Evolutionary conservation across 2,888 invertebrate species (phyloP), one percentile per base, ranked within the genome.

Genomic region (Cremastobaeus sp.): DNA sequence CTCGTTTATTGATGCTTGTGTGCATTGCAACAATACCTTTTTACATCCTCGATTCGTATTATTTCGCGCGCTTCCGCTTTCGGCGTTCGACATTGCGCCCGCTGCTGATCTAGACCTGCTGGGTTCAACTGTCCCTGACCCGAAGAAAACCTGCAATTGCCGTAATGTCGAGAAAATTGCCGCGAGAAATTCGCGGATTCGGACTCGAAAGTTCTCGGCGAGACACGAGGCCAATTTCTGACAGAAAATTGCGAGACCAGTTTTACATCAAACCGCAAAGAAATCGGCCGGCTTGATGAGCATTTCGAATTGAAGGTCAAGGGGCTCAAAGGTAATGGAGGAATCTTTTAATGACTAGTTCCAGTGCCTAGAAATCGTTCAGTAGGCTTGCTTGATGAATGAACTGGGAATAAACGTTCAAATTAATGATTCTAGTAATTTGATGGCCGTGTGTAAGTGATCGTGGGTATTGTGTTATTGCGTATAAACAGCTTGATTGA

Each of bases 21-120:
- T 41, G 41, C 55, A 18, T 30, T 14, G 35, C 69, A 66, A 73
- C 66, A 71, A 66, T 68, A 37, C 18, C 54, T 60, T 70, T 70
- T 64, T 45, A 59, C 57, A 47, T 72, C 37, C 50, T 39, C 66
- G 35, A 55, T 57, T 57, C 50, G 21, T 25, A 50, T 55, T 66
- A 50, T 64, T 66, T 60, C 39, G 37, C 25, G n/a, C 28, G 9
- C 34, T 65, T 71, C 71, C 64, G 52, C 52, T 65, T 72, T 37
- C 43, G 55, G 34, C 14, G 41, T 54, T 60, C 47, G 9, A 39
- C 17, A 34, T 60, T 48, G 21, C 43, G 52, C 30, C 30, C 45
- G 37, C 15, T 0, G 34, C 41, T 47, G 43, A 68, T 35, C 17
- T 32, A 50, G 39, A 43, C 30, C 28, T 32, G 14, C 17, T 9